Percentiles rank a stretch among this genome's conserved stretches.
phyloP scores from a whole-genome alignment of 2,797 vertebrate species.

The Hoplostethus mediterraneus region DNA sequence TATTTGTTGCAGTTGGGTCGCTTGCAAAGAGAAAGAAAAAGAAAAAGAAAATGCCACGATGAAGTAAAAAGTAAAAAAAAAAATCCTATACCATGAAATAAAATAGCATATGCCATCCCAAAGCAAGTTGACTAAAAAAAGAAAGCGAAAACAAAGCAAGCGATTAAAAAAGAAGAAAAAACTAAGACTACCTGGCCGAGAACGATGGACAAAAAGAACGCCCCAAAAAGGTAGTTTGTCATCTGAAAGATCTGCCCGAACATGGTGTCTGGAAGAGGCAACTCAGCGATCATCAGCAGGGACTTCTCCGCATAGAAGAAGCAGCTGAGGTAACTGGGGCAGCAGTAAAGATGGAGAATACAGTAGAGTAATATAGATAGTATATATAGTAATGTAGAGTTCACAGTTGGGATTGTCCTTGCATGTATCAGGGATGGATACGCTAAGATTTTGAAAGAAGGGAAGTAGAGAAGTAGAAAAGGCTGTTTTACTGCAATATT shows the following conservation, averaged over 20 bases:
- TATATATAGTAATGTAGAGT: neutral
- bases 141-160: neutral
- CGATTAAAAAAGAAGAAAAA: conserved; percentile 3
- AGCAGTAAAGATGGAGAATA: conserved; percentile 58
- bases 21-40: neutral
- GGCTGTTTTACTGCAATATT: too few relatives aligned
- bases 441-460: too few relatives aligned
- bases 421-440: too few relatives aligned
- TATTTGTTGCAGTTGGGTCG: neutral
- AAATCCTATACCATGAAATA: too few relatives aligned
- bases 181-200: conserved; percentile 80
- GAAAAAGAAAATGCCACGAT: neutral
- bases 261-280: conserved; percentile 82
- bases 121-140: conserved; percentile 5
- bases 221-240: conserved; percentile 86
- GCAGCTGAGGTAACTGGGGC: conserved; percentile 84
- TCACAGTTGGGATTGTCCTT: conserved; percentile 1
- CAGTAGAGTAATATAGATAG: neutral
- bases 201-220: conserved; percentile 84
- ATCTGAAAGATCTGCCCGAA: conserved; percentile 88
- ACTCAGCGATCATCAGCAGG: conserved; percentile 85
- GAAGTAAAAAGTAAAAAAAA: too few relatives aligned
- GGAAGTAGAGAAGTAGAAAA: too few relatives aligned
- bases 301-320: conserved; percentile 87
- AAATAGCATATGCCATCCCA: neutral